These are phyloP conservation scores for Halcyon leucocephala DNA, from an alignment of 2,797 vertebrate species.

Conservation along the genomic window DNA sequence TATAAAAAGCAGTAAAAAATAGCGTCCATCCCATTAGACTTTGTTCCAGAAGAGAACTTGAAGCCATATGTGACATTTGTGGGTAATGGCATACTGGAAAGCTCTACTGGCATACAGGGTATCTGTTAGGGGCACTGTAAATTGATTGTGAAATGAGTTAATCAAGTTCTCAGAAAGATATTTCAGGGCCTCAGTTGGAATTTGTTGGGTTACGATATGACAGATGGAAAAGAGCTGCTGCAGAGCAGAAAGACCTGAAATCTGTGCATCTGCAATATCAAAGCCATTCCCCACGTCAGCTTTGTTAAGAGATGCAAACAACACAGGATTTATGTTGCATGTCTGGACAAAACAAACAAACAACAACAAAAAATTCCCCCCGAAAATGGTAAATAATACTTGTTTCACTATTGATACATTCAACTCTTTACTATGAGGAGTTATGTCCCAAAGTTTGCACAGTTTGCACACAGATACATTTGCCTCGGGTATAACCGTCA, in stretches of 20 bases:
- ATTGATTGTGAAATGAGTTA: slow-evolving; percentile 27
- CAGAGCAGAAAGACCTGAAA: slow-evolving; percentile 7
- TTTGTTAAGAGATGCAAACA: not conserved
- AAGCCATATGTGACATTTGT: not conserved
- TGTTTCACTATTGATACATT: not conserved
- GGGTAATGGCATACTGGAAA: not conserved
- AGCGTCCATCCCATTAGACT: fast-evolving
- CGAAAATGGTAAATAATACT: not conserved
- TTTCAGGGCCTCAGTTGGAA: slow-evolving; percentile 37
- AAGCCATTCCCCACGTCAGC: not conserved
- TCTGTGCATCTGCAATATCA: not conserved
- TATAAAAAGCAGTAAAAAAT: not conserved
- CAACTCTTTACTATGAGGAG: not conserved
- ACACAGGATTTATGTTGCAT: not conserved
- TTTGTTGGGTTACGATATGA: not conserved
- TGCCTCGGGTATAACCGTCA: not conserved
- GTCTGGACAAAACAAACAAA: not conserved
- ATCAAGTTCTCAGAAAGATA: not conserved
- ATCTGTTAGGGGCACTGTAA: slow-evolving; percentile 6
- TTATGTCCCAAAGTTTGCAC: not conserved
- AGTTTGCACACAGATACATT: not conserved
- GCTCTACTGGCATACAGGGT: not conserved
- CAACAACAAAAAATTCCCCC: too few relatives aligned
- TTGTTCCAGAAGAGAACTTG: not conserved
- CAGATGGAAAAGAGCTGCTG: not conserved